Evolutionary conservation across 2,888 invertebrate species (phyloP).

Genomic region (Drosophila affinis): DNA sequence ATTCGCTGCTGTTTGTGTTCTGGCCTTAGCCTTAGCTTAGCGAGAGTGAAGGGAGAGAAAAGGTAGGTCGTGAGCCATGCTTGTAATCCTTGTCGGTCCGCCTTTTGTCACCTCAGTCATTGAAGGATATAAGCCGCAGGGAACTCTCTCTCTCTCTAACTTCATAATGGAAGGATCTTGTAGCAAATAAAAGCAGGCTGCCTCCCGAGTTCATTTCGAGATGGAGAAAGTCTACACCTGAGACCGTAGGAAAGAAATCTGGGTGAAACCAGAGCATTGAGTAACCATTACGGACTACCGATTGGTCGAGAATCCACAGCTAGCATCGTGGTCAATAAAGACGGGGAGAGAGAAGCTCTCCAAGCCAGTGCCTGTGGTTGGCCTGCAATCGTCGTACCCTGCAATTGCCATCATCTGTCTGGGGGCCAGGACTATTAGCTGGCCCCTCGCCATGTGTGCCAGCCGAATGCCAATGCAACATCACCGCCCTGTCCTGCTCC

Average conservation of each 20-base stretch:
- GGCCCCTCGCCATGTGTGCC: slow-evolving; percentile 45
- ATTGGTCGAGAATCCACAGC: too few relatives aligned
- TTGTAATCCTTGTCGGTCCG: not conserved
- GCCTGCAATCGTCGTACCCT: not conserved
- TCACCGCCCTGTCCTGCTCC: slow-evolving; percentile 17
- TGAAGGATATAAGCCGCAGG: not conserved
- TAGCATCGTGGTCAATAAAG: too few relatives aligned
- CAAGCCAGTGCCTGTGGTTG: not conserved
- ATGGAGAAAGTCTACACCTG: not conserved
- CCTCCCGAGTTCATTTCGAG: not conserved
- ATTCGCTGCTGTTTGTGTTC: slow-evolving; percentile 4
- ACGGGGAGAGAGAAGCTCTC: too few relatives aligned
- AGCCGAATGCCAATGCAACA: slow-evolving; percentile 34
- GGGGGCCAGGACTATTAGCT: slow-evolving; percentile 53
- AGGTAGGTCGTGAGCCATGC: too few relatives aligned
- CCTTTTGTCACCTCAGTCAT: not conserved
- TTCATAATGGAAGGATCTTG: not conserved
- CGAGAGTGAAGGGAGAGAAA: not conserved
- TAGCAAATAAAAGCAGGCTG: not conserved
- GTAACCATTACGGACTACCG: not conserved
- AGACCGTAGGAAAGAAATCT: not conserved
- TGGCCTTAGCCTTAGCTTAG: slow-evolving; percentile 14
- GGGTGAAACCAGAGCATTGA: not conserved
- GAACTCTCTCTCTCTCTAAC: not conserved
- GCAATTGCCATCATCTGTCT: not conserved